Evolutionary conservation across 2,113 vertebrate species (phyloP).

Genomic region (Chloropsis hardwickii): DNA sequence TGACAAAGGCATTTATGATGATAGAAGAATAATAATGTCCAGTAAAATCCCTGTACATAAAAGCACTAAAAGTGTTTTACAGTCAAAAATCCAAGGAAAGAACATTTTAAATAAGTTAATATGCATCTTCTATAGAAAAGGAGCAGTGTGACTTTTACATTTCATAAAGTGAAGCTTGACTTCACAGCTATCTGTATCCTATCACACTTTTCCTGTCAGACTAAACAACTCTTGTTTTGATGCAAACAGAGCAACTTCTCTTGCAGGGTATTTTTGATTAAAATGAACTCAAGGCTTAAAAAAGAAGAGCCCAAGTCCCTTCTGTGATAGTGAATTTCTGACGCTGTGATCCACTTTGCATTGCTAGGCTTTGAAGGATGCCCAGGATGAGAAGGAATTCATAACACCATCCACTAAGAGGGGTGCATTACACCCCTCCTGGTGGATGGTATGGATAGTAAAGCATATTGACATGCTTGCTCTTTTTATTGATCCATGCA

Average conservation of each 20-base stretch:
- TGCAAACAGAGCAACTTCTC: background rate
- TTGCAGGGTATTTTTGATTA: background rate
- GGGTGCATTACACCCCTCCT: background rate
- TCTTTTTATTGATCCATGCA: constrained; percentile 8
- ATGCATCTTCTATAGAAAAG: background rate
- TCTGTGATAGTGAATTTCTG: background rate
- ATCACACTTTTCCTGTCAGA: background rate
- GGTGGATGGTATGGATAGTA: background rate
- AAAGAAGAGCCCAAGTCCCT: background rate
- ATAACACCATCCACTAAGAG: background rate
- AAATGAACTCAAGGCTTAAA: background rate
- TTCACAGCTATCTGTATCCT: constrained; percentile 4
- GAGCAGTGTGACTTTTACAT: background rate
- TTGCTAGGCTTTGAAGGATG: background rate
- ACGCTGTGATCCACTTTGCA: background rate
- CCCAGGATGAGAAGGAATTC: background rate
- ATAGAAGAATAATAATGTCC: constrained; percentile 37
- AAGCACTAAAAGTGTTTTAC: constrained; percentile 26
- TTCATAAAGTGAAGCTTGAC: background rate
- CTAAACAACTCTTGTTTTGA: constrained; percentile 2
- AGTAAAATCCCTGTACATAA: constrained; percentile 6
- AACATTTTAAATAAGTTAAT: background rate
- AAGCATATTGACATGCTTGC: background rate
- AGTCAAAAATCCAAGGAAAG: background rate
- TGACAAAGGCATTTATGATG: constrained; percentile 9